A percentile compares a stretch with the other conserved stretches of the same genome.
Evolutionary conservation across 2,113 vertebrate genomes (phyloP).

Genomic region (Hemicordylus capensis): DNA sequence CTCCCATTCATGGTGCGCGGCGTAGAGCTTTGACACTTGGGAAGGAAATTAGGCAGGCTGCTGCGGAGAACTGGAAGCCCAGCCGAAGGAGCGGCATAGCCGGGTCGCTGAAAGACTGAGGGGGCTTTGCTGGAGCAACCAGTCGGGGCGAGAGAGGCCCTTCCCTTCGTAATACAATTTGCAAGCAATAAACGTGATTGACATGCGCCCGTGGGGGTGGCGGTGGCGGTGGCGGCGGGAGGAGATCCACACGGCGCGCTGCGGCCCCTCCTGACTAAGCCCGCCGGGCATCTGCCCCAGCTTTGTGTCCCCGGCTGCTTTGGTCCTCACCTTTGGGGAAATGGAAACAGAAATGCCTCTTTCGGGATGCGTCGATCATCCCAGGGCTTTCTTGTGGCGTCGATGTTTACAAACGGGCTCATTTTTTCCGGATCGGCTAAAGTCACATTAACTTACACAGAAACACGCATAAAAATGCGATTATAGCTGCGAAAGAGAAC

Average conservation of each 20-base stretch:
- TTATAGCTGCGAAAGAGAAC: conserved; percentile 79
- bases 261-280: conserved; percentile 22
- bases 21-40: too few relatives aligned
- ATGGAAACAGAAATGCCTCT: not conserved
- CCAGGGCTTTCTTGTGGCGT: conserved; percentile 41
- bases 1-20: too few relatives aligned
- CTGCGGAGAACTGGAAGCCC: not conserved
- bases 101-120: conserved; percentile 10
- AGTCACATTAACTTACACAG: conserved; percentile 80
- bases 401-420: conserved; percentile 44
- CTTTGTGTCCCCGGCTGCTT: not conserved
- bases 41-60: not conserved
- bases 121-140: conserved; percentile 51
- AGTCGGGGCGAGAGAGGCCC: not conserved
- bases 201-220: not conserved
- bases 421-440: conserved; percentile 55
- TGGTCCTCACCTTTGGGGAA: not conserved
- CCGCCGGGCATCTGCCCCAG: not conserved
- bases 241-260: not conserved
- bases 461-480: conserved; percentile 80
- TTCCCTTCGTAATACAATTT: conserved; percentile 65
- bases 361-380: not conserved
- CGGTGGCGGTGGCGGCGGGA: too few relatives aligned
- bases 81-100: conserved; percentile 12
- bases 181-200: conserved; percentile 67